Percentiles rank a stretch among this genome's conserved stretches.
These are phyloP conservation scores for Hestina assimilis DNA, from an alignment of 1,140 invertebrate species.

Conservation along the genomic window DNA sequence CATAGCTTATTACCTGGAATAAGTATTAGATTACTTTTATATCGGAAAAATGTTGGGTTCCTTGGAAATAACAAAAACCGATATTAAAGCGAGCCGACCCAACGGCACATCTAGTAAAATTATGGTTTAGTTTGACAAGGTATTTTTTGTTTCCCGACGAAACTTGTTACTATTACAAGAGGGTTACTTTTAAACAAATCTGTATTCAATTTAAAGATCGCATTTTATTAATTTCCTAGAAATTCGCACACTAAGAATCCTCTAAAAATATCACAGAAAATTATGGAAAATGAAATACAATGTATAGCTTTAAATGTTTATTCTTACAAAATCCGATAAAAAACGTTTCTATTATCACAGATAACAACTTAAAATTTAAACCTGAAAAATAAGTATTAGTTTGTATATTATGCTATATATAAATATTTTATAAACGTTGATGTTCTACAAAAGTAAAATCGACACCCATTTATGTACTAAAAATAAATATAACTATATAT, in stretches of 20 bases:
- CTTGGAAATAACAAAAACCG: too few relatives aligned
- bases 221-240: neutral
- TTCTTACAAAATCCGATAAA: conserved; percentile 55
- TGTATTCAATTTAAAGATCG: neutral
- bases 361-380: conserved; percentile 54
- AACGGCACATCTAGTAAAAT: too few relatives aligned
- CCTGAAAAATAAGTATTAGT: conserved; percentile 39
- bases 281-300: conserved; percentile 49
- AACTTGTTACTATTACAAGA: too few relatives aligned
- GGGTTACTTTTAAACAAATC: too few relatives aligned
- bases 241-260: conserved; percentile 27
- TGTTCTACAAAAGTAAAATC: too few relatives aligned
- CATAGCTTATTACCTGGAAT: too few relatives aligned
- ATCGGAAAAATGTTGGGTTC: too few relatives aligned
- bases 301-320: conserved; percentile 41
- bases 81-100: too few relatives aligned
- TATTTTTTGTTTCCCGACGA: too few relatives aligned
- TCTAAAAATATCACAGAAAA: conserved; percentile 32
- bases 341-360: conserved; percentile 69
- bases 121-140: too few relatives aligned
- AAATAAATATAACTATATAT: neutral
- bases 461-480: too few relatives aligned
- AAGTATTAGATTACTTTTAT: too few relatives aligned
- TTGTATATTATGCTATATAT: conserved; percentile 8
- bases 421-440: neutral